Conservation (phyloP, 2,888 invertebrate species). For the Copidosoma aretas region DNA sequence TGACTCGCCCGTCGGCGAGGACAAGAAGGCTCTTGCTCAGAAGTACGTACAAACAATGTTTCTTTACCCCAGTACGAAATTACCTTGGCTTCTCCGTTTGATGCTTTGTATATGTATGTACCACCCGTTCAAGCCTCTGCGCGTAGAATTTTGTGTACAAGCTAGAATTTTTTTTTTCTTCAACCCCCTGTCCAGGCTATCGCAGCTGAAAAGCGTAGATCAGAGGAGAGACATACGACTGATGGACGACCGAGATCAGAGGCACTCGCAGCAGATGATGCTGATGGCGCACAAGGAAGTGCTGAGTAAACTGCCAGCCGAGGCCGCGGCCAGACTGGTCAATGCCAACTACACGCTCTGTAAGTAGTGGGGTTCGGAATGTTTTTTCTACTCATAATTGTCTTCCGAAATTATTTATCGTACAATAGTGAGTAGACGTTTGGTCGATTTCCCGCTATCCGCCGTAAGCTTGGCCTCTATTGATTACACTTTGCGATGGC, state of each 20-base stretch:
- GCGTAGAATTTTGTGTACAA: conserved; percentile 39
- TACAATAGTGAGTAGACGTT: conserved; percentile 3
- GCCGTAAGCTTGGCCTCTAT: conserved; percentile 2
- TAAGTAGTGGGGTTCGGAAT: conserved; percentile 63
- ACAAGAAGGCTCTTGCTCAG: conserved; percentile 55
- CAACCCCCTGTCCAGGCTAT: conserved; percentile 65
- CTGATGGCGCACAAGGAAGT: conserved; percentile 76
- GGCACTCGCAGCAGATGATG: conserved; percentile 76
- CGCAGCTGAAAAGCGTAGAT: conserved; percentile 76
- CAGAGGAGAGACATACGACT: conserved; percentile 79
- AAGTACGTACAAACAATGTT: conserved; percentile 53
- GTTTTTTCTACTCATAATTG: neutral
- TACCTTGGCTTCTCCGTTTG: neutral
- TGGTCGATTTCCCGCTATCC: conserved; percentile 2
- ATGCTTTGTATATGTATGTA: neutral
- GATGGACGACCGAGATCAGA: conserved; percentile 77
- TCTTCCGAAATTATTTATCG: conserved; percentile 10
- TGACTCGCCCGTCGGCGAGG: conserved; percentile 51
- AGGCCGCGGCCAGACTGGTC: conserved; percentile 75
- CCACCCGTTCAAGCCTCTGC: neutral
- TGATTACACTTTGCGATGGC: neutral
- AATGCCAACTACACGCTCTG: conserved; percentile 79
- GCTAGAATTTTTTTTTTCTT: conserved; percentile 52
- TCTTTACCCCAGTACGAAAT: neutral
- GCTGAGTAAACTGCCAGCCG: conserved; percentile 72